phyloP scores from a whole-genome alignment of 2,888 invertebrate genomes.

The Alloplasta piceator region DNA sequence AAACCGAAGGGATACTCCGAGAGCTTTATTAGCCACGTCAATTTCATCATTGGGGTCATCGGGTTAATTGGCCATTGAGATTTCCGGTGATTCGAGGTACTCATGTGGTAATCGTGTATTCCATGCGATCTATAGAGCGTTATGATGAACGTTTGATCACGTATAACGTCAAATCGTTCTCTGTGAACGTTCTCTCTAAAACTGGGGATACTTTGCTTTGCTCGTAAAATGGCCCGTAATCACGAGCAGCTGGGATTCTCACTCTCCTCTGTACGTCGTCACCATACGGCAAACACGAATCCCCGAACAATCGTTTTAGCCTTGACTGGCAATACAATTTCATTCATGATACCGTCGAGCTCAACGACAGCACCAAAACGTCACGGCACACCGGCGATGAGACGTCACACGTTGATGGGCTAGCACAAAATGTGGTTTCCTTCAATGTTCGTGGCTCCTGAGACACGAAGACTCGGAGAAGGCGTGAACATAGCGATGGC shows the following conservation, averaged over 20 bases:
- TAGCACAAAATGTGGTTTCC: constrained; percentile 3
- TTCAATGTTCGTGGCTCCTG: background rate
- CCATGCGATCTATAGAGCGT: constrained; percentile 11
- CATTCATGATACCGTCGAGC: constrained; percentile 68
- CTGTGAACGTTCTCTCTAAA: constrained; percentile 70
- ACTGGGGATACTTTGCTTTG: constrained; percentile 62
- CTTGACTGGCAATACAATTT: constrained; percentile 63
- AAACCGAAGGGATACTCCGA: constrained; percentile 32
- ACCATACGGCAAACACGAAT: constrained; percentile 15
- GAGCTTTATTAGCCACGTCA: constrained; percentile 55
- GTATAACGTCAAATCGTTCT: constrained; percentile 60
- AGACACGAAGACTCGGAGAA: too few species aligned
- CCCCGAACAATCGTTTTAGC: constrained; percentile 7
- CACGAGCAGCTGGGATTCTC: constrained; percentile 58
- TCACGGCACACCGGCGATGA: background rate
- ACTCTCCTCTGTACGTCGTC: constrained; percentile 30
- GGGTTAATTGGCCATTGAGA: background rate
- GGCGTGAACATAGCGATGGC: constrained; percentile 4
- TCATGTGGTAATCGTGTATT: background rate
- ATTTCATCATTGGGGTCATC: constrained; percentile 65
- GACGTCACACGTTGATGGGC: constrained; percentile 17
- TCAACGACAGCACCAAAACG: constrained; percentile 28
- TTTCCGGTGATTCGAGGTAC: background rate
- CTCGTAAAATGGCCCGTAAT: constrained; percentile 69
- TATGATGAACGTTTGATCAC: constrained; percentile 11